Evolutionary conservation across 2,113 vertebrate species (phyloP), one percentile per base, ranked within the genome.

Genomic region (Xenus cinereus): DNA sequence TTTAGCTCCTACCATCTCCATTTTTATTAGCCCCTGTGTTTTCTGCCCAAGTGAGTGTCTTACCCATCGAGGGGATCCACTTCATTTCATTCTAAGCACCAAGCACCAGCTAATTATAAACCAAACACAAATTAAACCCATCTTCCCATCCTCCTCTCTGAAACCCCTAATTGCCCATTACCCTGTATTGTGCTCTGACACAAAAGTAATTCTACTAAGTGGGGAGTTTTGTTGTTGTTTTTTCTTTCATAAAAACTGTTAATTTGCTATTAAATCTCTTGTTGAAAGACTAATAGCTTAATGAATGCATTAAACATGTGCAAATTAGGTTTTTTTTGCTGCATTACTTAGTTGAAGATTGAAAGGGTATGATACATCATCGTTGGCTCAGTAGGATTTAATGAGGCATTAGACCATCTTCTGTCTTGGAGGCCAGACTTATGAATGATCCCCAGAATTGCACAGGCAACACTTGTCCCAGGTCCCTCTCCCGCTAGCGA

Each of bases 261-360:
- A 98, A 98, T 98, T 98, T 96, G 96, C 97, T 97, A 98, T 98
- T 98, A 98, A 98, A 98, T 98, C 96, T 98, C 96, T 98, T 96
- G 96, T 97, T 97, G 97, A 98, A 98, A 98, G 97, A 98, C 96
- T 98, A 98, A 98, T 98, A 97, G 98, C 96, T 98, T 98, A 98
- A 98, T 98, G 98, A 98, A 97, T 88, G 74, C 97, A 98, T 98
- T 98, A 98, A 98, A 98, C 97, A 97, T 97, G 98, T 97, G 97
- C 97, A 98, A 98, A 98, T 98, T 98, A 97, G 75, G 0, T 17
- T 92, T 97, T 97, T 95, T 94, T 93, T 50, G 95, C 96, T 63
- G 85, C 97, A 97, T 98, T 98, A 94, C 96, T 98, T 97, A 64
- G 95, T 89, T 95, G 97, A 97, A 97, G 96, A 98, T 97, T 98